Evolutionary conservation across 2,797 vertebrate genomes (phyloP).

Genomic region (Benthosema pterotum): DNA sequence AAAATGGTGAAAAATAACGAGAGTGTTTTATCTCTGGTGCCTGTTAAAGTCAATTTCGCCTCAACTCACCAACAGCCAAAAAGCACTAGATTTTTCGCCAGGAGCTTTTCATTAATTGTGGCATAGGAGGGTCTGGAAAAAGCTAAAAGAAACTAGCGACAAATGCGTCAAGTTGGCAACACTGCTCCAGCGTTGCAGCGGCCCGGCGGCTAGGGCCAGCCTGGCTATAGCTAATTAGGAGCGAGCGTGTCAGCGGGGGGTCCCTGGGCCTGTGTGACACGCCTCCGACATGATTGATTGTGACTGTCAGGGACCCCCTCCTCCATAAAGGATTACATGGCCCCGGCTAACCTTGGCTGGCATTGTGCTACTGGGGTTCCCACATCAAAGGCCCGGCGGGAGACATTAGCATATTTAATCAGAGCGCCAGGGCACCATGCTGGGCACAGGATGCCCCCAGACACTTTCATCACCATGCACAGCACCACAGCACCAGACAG

Average conservation of each 20-base stretch:
- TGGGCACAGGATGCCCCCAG: constrained; percentile 64
- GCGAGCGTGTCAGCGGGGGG: constrained; percentile 76
- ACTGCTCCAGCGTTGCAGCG: too few relatives aligned
- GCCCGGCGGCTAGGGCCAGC: background rate
- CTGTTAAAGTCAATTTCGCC: too few relatives aligned
- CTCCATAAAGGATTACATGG: constrained; percentile 91
- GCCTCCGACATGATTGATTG: constrained; percentile 89
- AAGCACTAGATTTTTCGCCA: too few relatives aligned
- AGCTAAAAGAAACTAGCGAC: too few relatives aligned
- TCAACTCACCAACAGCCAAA: too few relatives aligned
- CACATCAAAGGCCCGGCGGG: constrained; percentile 89
- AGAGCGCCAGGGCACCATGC: constrained; percentile 77
- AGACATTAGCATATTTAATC: constrained; percentile 95
- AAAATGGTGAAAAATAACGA: too few relatives aligned
- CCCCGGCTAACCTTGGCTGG: constrained; percentile 87
- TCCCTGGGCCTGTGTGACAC: constrained; percentile 75
- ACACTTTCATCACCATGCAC: constrained; percentile 60
- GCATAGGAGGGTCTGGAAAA: too few relatives aligned
- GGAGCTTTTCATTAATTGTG: too few relatives aligned
- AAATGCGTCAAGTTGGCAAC: too few relatives aligned
- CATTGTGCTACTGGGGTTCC: constrained; percentile 81
- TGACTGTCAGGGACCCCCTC: constrained; percentile 84
- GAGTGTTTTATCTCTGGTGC: too few relatives aligned
- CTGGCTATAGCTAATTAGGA: constrained; percentile 84
- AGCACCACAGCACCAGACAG: constrained; percentile 19